These are phyloP conservation scores for Coptotermes formosanus DNA, from an alignment of 1,140 invertebrate species.

Conservation along the genomic window DNA sequence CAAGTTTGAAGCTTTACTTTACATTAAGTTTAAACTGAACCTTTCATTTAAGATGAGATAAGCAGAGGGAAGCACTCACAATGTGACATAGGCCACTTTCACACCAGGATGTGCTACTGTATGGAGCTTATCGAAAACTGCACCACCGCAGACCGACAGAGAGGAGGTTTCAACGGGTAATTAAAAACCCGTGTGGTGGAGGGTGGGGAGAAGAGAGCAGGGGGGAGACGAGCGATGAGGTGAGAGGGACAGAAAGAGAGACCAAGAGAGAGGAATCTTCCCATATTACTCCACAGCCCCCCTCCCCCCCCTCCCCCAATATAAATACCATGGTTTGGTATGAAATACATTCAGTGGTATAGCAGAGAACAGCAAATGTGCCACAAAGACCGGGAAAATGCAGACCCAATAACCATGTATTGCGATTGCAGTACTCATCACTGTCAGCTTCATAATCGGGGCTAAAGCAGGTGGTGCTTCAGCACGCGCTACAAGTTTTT, in stretches of 20 bases:
- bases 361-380: not conserved
- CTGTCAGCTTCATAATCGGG: not conserved
- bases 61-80: too few relatives aligned
- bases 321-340: conserved; percentile 6
- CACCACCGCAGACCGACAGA: not conserved
- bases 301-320: not conserved
- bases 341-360: conserved; percentile 1
- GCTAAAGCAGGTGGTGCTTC: not conserved
- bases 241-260: not conserved
- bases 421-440: not conserved
- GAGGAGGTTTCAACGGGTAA: conserved; percentile 1
- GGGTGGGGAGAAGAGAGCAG: not conserved
- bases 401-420: not conserved
- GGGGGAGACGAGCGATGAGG: not conserved
- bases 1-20: too few relatives aligned
- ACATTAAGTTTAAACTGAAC: too few relatives aligned
- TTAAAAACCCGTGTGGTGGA: not conserved
- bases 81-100: not conserved
- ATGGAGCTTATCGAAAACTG: conserved; percentile 1
- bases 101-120: not conserved
- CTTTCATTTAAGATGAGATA: too few relatives aligned
- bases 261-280: not conserved
- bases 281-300: not conserved
- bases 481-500: too few relatives aligned
- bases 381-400: not conserved